Percentiles rank a stretch among this genome's conserved stretches.
phyloP scores from a whole-genome alignment of 2,888 invertebrate genomes.

The Tenthredo scrophulariae region DNA sequence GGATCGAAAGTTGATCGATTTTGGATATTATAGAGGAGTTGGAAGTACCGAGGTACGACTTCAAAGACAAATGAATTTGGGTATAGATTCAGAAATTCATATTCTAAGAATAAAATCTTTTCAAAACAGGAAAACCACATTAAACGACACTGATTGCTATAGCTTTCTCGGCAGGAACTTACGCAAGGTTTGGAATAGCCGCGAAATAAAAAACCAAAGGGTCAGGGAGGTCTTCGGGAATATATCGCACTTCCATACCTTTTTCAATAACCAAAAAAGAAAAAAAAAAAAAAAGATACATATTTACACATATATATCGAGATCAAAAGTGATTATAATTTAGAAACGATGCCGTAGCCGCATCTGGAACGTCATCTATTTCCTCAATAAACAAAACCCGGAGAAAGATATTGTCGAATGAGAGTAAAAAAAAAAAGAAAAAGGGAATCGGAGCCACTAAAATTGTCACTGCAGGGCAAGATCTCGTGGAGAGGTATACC shows the following conservation, averaged over 20 bases:
- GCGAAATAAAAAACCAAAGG: neutral
- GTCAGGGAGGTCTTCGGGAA: neutral
- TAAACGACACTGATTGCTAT: neutral
- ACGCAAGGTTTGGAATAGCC: neutral
- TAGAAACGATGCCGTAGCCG: neutral
- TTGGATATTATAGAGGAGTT: no score
- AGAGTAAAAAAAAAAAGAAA: neutral
- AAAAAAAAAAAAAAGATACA: neutral
- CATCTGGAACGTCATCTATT: neutral
- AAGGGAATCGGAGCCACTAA: neutral
- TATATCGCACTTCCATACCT: neutral
- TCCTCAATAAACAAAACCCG: slow-evolving; percentile 32
- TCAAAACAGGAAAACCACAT: neutral
- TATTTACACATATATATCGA: neutral
- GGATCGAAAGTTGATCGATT: no score
- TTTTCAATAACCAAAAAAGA: neutral
- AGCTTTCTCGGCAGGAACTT: neutral
- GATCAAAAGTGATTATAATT: slow-evolving; percentile 29
- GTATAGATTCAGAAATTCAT: neutral
- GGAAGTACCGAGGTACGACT: neutral
- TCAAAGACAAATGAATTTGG: neutral
- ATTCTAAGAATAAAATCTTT: neutral
- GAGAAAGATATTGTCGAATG: slow-evolving; percentile 5
- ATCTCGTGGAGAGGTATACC: neutral
- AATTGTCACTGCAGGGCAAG: slow-evolving; percentile 6